phyloP scores from a whole-genome alignment of 2,797 vertebrate genomes.

The Chelon labrosus region DNA sequence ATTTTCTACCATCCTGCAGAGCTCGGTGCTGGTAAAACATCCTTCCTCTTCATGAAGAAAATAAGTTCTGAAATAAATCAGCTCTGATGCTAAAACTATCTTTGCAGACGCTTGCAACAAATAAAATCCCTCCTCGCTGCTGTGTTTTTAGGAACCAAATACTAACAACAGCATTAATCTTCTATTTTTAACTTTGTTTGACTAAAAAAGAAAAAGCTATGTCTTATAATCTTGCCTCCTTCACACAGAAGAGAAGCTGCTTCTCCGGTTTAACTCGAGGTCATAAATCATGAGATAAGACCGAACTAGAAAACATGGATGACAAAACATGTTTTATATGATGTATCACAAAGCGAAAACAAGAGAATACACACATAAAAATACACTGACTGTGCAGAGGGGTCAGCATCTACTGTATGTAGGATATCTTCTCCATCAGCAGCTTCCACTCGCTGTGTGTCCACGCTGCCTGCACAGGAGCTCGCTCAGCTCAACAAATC shows the following conservation, averaged over 20 bases:
- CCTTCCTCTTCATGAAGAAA: neutral
- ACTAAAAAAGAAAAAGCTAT: neutral
- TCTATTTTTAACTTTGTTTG: neutral
- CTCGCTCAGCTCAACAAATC: constrained; percentile 51
- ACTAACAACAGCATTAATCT: neutral
- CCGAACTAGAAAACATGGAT: neutral
- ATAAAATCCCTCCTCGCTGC: neutral
- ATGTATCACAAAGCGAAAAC: neutral
- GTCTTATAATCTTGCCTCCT: neutral
- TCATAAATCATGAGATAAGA: neutral
- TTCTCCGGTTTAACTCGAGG: neutral
- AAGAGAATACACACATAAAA: neutral
- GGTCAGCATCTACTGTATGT: constrained; percentile 35
- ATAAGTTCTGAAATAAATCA: neutral
- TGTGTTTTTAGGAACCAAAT: neutral
- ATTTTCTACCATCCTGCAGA: neutral
- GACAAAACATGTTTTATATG: neutral
- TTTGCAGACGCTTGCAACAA: neutral
- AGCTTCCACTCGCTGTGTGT: constrained; percentile 33
- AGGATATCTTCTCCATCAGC: constrained; percentile 39
- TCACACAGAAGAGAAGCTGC: neutral
- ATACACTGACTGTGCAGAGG: neutral
- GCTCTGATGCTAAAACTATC: neutral
- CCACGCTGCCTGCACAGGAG: constrained; percentile 36
- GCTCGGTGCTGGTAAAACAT: neutral